A percentile compares a stretch with the other conserved stretches of the same genome.
Conservation (phyloP, 2,888 invertebrate species). For the Yponomeuta sedellus region DNA sequence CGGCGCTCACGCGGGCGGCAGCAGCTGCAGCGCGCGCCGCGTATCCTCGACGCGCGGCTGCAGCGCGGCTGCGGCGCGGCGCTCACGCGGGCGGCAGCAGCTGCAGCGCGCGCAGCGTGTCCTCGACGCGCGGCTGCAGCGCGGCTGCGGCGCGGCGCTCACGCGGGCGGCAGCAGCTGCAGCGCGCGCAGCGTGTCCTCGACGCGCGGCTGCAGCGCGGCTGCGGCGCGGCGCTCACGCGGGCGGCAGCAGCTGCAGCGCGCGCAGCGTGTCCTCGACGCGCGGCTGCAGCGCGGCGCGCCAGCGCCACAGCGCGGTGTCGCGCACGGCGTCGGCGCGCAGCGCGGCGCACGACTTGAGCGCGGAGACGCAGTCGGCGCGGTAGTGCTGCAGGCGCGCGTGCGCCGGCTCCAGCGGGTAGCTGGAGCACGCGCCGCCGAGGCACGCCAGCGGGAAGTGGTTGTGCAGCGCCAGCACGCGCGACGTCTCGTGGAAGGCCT, state of each 20-base stretch:
- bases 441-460: slow-evolving; percentile 92
- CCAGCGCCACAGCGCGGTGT: slow-evolving; percentile 92
- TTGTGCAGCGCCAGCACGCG: slow-evolving; percentile 93
- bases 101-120: slow-evolving; percentile 82
- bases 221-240: too few species aligned
- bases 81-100: slow-evolving; percentile 77
- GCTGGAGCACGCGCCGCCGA: slow-evolving; percentile 89
- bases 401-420: slow-evolving; percentile 88
- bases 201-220: slow-evolving; percentile 87
- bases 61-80: slow-evolving; percentile 64
- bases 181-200: slow-evolving; percentile 90
- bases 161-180: slow-evolving; percentile 89
- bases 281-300: slow-evolving; percentile 84
- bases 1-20: slow-evolving; percentile 42
- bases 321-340: slow-evolving; percentile 87
- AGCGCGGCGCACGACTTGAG: slow-evolving; percentile 89
- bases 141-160: slow-evolving; percentile 91
- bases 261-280: slow-evolving; percentile 82
- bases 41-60: slow-evolving; percentile 74
- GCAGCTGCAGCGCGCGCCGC: slow-evolving; percentile 84
- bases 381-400: slow-evolving; percentile 95
- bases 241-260: slow-evolving; percentile 81
- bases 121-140: slow-evolving; percentile 81
- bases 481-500: slow-evolving; percentile 95
- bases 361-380: slow-evolving; percentile 93